Conservation (phyloP, 2,888 invertebrate genomes). For the Ectropis crepuscularia region DNA sequence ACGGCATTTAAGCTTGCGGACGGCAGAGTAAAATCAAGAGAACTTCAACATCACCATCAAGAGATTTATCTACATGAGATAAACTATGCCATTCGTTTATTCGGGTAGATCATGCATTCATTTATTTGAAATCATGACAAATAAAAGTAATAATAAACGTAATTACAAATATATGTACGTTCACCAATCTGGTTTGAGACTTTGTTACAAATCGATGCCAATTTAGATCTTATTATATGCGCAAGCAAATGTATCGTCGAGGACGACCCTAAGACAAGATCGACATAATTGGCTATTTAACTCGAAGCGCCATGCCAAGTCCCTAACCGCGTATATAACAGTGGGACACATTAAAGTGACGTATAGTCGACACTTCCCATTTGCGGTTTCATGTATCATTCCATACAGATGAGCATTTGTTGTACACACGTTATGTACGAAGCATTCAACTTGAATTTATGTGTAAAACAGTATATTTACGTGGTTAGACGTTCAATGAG, state of each 20-base stretch:
- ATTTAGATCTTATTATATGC: too few species aligned
- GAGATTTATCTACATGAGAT: too few species aligned
- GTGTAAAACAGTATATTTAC: constrained; percentile 2
- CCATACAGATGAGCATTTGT: constrained; percentile 17
- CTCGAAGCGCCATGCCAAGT: background rate
- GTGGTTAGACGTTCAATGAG: background rate
- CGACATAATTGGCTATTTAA: constrained; percentile 10
- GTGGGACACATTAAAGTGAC: constrained; percentile 25
- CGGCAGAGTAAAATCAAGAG: too few species aligned
- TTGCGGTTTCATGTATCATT: constrained; percentile 31
- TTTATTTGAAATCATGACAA: too few species aligned
- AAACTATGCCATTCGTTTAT: too few species aligned
- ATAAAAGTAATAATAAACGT: too few species aligned
- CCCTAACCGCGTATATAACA: constrained; percentile 3
- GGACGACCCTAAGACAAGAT: background rate
- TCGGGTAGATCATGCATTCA: too few species aligned
- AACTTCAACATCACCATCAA: too few species aligned
- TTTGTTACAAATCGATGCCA: too few species aligned
- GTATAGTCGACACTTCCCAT: constrained; percentile 27
- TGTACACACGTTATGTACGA: constrained; percentile 10
- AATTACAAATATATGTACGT: too few species aligned
- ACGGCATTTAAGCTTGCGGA: too few species aligned
- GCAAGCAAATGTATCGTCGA: background rate
- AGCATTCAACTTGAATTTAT: constrained; percentile 9
- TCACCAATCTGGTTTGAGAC: too few species aligned